These are phyloP conservation scores for Naso thynnoides DNA, from an alignment of 2,797 vertebrate genomes.

Conservation along the genomic window DNA sequence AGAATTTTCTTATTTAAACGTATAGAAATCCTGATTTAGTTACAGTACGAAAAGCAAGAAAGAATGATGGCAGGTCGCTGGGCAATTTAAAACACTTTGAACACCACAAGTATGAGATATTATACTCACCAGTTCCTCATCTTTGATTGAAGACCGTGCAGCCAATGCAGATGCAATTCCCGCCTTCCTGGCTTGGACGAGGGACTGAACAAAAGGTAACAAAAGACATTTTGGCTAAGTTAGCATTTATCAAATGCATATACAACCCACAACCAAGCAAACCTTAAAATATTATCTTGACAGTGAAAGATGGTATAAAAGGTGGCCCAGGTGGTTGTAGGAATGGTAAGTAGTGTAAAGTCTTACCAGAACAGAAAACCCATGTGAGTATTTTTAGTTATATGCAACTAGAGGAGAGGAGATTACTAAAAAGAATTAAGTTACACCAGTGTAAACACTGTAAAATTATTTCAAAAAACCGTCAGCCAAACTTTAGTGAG, in stretches of 20 bases:
- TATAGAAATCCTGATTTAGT: neutral
- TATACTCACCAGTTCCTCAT: slow-evolving; percentile 95
- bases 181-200: slow-evolving; percentile 97
- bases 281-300: slow-evolving; percentile 19
- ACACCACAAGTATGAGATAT: neutral
- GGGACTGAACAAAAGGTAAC: slow-evolving; percentile 84
- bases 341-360: slow-evolving; percentile 57
- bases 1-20: neutral
- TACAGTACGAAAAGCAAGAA: neutral
- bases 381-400: slow-evolving; percentile 59
- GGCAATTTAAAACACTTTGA: neutral
- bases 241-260: slow-evolving; percentile 22
- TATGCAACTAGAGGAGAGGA: slow-evolving; percentile 14
- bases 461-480: slow-evolving; percentile 4
- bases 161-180: slow-evolving; percentile 97
- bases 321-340: slow-evolving; percentile 5
- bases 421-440: slow-evolving; percentile 16
- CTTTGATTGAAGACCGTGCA: slow-evolving; percentile 95
- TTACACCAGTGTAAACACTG: slow-evolving; percentile 6
- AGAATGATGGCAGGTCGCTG: neutral
- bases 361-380: slow-evolving; percentile 37
- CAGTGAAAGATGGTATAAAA: slow-evolving; percentile 33
- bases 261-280: slow-evolving; percentile 56
- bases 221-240: slow-evolving; percentile 34
- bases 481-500: slow-evolving; percentile 10